Conservation (phyloP, 2,113 vertebrate species). For the Eubucco bourcierii region DNA sequence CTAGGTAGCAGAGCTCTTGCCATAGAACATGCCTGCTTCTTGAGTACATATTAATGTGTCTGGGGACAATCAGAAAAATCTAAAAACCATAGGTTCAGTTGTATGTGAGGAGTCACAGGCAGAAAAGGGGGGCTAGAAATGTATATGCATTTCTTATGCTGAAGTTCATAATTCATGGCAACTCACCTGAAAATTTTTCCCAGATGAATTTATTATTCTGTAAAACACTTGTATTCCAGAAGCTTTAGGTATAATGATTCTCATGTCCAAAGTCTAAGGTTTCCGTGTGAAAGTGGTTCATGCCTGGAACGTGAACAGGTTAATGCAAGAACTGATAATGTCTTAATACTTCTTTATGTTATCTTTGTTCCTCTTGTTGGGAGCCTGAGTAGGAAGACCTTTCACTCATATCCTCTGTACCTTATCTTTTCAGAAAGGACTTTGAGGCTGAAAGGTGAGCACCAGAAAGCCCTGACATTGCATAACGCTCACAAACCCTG, state of each 20-base stretch:
- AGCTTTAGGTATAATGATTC: background rate
- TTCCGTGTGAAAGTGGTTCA: constrained; percentile 29
- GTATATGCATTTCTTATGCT: background rate
- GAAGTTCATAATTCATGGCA: background rate
- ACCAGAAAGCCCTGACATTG: background rate
- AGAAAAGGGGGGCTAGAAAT: background rate
- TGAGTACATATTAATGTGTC: background rate
- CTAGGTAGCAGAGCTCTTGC: background rate
- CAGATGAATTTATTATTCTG: background rate
- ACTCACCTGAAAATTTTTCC: background rate
- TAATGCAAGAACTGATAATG: constrained; percentile 5
- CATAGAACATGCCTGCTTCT: background rate
- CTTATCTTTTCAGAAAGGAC: constrained; percentile 37
- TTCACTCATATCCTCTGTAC: background rate
- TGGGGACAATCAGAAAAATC: background rate
- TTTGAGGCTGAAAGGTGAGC: constrained; percentile 24
- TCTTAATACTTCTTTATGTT: constrained; percentile 11
- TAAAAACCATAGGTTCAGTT: background rate
- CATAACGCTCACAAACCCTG: background rate
- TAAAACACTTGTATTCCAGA: background rate
- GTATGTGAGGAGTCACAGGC: background rate
- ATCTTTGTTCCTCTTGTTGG: constrained; percentile 20
- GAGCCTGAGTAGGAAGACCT: background rate
- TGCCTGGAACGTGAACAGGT: background rate
- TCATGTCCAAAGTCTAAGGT: background rate